Conservation (phyloP, 2,797 vertebrate genomes). For the Lithobates pipiens region DNA sequence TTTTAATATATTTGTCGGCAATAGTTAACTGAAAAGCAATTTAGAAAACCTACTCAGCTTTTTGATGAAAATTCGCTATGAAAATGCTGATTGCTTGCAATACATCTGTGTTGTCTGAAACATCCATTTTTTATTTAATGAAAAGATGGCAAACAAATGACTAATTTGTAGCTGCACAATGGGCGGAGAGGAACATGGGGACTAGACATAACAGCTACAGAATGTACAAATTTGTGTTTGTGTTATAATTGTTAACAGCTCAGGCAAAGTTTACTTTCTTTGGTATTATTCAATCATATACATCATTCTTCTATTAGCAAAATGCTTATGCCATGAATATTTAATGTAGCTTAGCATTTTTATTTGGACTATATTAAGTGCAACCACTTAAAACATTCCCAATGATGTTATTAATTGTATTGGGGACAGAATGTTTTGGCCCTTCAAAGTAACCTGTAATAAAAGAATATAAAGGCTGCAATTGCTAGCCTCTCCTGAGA, state of each 20-base stretch:
- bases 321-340: neutral
- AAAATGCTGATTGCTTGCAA: constrained; percentile 16
- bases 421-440: too few relatives aligned
- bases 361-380: neutral
- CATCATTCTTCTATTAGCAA: neutral
- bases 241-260: neutral
- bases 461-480: too few relatives aligned
- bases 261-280: neutral
- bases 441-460: too few relatives aligned
- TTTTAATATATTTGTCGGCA: neutral
- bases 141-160: constrained; percentile 3
- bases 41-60: constrained; percentile 14
- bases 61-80: constrained; percentile 30
- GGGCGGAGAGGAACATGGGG: neutral
- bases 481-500: too few relatives aligned
- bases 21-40: constrained; percentile 23
- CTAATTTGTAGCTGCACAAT: neutral
- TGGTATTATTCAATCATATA: neutral
- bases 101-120: constrained; percentile 8
- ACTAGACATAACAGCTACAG: neutral
- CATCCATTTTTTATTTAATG: constrained; percentile 16
- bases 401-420: too few relatives aligned
- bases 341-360: neutral
- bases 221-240: neutral
- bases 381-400: too few relatives aligned